Conservation (phyloP, 1,140 invertebrate genomes). For the Atopsyche davidsoni region DNA sequence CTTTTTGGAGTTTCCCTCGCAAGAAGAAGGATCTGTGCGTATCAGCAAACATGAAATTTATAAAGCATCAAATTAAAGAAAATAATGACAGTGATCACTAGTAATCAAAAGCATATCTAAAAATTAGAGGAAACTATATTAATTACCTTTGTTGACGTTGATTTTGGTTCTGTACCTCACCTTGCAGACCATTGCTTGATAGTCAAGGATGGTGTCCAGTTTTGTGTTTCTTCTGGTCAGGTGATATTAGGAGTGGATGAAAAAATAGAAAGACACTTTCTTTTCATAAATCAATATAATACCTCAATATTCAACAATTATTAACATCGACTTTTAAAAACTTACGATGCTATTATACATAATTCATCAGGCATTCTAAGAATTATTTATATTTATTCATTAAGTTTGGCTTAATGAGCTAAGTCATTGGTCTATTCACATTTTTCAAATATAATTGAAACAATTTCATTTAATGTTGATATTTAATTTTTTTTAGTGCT, state of each 20-base stretch:
- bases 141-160: no score
- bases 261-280: no score
- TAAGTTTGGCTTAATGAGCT: constrained; percentile 10
- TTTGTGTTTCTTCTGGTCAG: not conserved
- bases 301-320: constrained; percentile 28
- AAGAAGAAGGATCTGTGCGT: constrained; percentile 24
- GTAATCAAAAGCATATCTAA: no score
- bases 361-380: constrained; percentile 22
- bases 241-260: no score
- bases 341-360: constrained; percentile 17
- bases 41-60: constrained; percentile 19
- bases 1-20: constrained; percentile 50
- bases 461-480: no score
- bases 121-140: no score
- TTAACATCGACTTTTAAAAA: constrained; percentile 29
- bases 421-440: constrained; percentile 25
- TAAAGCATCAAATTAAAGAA: constrained; percentile 17
- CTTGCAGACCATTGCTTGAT: no score
- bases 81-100: constrained; percentile 13
- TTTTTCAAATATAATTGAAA: constrained; percentile 7
- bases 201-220: no score
- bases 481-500: no score
- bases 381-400: constrained; percentile 17
- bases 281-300: no score
- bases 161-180: no score